phyloP scores from a whole-genome alignment of 2,113 vertebrate genomes.

The Oreocharis arfaki region DNA sequence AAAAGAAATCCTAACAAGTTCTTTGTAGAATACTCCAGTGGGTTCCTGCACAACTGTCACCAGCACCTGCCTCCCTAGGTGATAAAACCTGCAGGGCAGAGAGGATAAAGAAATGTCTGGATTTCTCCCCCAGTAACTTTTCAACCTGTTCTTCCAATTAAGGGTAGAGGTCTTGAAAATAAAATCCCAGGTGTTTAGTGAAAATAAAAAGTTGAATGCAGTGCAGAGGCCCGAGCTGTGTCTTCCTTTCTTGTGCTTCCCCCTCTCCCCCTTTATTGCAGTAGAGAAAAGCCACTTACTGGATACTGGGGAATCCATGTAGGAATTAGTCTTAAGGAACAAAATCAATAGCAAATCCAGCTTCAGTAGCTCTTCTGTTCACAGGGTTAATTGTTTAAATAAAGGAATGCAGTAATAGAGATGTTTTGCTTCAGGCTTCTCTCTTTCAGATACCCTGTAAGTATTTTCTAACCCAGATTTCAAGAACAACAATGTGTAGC shows the following conservation, averaged over 20 bases:
- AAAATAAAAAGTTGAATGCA: background rate
- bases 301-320: background rate
- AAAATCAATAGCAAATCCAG: background rate
- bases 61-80: background rate
- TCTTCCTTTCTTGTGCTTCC: background rate
- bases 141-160: background rate
- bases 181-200: background rate
- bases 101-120: background rate
- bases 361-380: background rate
- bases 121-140: background rate
- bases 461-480: slow-evolving; percentile 54
- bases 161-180: background rate
- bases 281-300: background rate
- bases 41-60: background rate
- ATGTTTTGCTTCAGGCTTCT: background rate
- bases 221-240: background rate
- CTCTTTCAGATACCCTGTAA: background rate
- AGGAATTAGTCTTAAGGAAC: background rate
- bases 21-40: background rate
- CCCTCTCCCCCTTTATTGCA: background rate
- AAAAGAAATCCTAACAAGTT: background rate
- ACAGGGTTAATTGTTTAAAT: background rate
- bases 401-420: background rate
- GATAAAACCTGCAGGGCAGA: background rate
- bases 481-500: slow-evolving; percentile 34